Conservation (phyloP, 2,797 vertebrate species). For the Antrozous pallidus region DNA sequence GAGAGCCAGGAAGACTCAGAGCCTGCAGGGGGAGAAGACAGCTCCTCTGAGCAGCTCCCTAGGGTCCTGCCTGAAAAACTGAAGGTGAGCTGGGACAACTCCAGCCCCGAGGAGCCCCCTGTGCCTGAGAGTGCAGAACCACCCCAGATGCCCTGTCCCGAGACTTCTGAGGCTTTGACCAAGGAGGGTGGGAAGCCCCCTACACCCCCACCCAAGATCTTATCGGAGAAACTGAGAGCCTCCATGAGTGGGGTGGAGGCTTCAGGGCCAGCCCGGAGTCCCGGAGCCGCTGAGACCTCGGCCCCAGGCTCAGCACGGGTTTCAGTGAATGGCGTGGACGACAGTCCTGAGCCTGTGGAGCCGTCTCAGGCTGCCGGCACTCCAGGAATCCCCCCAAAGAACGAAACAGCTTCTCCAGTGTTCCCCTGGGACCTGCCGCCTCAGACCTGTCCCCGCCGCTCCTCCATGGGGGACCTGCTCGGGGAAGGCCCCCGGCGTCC, state of each 20-base stretch:
- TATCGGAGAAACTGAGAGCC: constrained; percentile 77
- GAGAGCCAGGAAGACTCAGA: constrained; percentile 60
- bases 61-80: constrained; percentile 77
- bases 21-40: constrained; percentile 59
- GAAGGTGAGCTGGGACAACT: constrained; percentile 86
- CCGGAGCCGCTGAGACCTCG: background rate
- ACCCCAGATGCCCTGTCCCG: constrained; percentile 74
- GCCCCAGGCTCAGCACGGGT: constrained; percentile 4
- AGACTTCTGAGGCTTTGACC: constrained; percentile 75
- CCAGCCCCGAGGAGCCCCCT: constrained; percentile 47
- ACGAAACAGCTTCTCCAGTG: background rate
- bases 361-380: constrained; percentile 8
- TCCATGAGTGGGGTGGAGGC: background rate
- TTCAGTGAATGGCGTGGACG: constrained; percentile 70
- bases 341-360: constrained; percentile 56
- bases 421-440: background rate
- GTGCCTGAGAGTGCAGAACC: constrained; percentile 75
- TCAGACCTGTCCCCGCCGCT: constrained; percentile 70
- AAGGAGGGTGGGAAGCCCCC: constrained; percentile 75
- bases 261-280: background rate
- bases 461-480: constrained; percentile 87
- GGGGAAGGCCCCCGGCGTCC: constrained; percentile 55
- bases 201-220: constrained; percentile 75
- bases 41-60: constrained; percentile 73
- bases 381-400: constrained; percentile 36